Base-by-base conservation (phyloP, 2,797 vertebrate genomes). In the Acanthurus tractus region DNA sequence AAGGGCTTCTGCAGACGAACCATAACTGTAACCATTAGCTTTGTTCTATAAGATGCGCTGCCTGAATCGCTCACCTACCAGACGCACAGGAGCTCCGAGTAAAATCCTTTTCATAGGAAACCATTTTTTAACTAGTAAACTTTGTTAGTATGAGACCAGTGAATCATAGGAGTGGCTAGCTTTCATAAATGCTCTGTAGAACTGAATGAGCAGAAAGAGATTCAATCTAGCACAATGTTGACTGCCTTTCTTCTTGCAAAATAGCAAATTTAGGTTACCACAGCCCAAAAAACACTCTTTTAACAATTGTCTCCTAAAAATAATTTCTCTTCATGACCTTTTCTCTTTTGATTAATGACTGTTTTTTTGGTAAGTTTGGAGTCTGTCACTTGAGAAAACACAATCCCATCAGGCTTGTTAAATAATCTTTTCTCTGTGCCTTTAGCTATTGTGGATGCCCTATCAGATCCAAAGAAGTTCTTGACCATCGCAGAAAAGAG, bases 381-480 rank as follows among this genome's bases (percentile, higher is more conserved):
- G n/a, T 29, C 25, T 12, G 22, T 49, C 9, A 53, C 3, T 18
- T 8, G 8, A 7, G 9, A 53, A 45, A 23, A 0, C 34, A 34
- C n/a, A 44, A 36, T 42, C 11, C 10, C 9, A 12, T 12, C 40
- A 10, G 7, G 8, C 52, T 57, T 11, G 25, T 56, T 1, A 25
- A 4, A 36, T 0, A 18, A 48, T 7, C 1, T 22, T 15, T 17
- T 62, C 15, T 25, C 14, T 8, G 4, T 84, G 54, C 79, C 88
- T 50, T 73, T 59, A 99, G 98, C 97, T 62, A 98, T 99, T 34
- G 98, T 99, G 86, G 98, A 99, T 76, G 98, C 98, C 86, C 95
- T 99, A 62, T 99, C 98, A 56, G 98, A 99, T 89, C 98, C 98
- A 88, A 99, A 99, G 96, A 99, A 99, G 92, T 99, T 99, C 93